Base-by-base conservation (phyloP, 2,797 vertebrate genomes). In the Siniperca undulata region DNA sequence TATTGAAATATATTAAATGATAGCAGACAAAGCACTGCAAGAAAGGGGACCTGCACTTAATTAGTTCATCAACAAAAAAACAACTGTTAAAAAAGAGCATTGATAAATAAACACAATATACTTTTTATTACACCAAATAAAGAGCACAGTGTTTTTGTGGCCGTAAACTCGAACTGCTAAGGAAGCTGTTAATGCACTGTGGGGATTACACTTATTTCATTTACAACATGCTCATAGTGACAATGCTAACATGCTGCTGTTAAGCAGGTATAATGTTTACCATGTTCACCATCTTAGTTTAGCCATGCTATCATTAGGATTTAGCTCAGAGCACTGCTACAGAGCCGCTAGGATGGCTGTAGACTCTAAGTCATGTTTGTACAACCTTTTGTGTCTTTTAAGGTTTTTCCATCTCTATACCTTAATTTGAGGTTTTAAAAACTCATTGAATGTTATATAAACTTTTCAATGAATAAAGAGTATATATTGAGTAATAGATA, bases 1-100 rank as follows among this genome's bases (percentile, higher is more conserved):
- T 34, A 60, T 62, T 84, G 67, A 81, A 67, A 74, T 52, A n/a
- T 30, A 30, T 30, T 79, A 59, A 76, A 40, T 42, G n/a, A 69
- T 40, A 13, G 73, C 19, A 30, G 59, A 53, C 56, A 24, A 30
- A 24, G 44, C 20, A 3, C 5, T 27, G 4, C 11, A 50, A 58
- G 46, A 46, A 64, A 48, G 10, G 4, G 27, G 27, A 20, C 68
- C n/a, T 69, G 34, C 24, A 75, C 55, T 82, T 71, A 59, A 86
- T 80, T 78, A 46, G 36, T 72, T 71, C 10, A 72, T 74, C 3
- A 84, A 73, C 17, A 81, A 48, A 42, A 70, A 71, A 17, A 42
- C 14, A 56, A 19, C 14, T 6, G 4, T 48, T 38, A 38, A 60
- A 48, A 59, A 62, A 44, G 38, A 74, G 10, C 3, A 7, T 46